Evolutionary conservation across 1,140 invertebrate genomes (phyloP).

Genomic region (Cotesia vestalis): DNA sequence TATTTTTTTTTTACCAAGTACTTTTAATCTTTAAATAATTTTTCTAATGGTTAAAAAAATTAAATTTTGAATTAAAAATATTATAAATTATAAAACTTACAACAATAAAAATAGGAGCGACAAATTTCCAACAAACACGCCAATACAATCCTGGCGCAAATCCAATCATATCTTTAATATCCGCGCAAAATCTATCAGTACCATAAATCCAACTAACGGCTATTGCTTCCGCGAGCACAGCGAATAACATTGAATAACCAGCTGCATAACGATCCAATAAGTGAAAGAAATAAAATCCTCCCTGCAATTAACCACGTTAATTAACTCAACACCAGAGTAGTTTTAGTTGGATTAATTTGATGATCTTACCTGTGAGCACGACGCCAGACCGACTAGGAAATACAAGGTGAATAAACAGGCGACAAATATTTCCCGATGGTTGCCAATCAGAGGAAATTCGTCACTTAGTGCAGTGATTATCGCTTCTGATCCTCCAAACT

Average conservation of each 20-base stretch:
- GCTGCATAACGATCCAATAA: constrained; percentile 94
- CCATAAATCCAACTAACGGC: constrained; percentile 98
- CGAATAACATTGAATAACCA: constrained; percentile 95
- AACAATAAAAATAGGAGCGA: constrained; percentile 88
- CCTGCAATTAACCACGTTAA: constrained; percentile 64
- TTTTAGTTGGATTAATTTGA: constrained; percentile 12
- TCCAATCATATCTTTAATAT: constrained; percentile 94
- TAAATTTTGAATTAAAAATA: constrained; percentile 12
- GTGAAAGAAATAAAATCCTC: constrained; percentile 96
- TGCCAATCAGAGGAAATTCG: constrained; percentile 91
- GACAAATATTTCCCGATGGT: constrained; percentile 93
- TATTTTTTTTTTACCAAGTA: no score
- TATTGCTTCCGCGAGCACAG: constrained; percentile 96
- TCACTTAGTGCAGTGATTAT: constrained; percentile 97
- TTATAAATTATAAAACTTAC: constrained; percentile 57
- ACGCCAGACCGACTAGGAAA: constrained; percentile 91
- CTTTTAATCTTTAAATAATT: no score
- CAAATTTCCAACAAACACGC: constrained; percentile 91
- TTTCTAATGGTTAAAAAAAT: no score
- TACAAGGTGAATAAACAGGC: constrained; percentile 88
- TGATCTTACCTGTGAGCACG: constrained; percentile 82
- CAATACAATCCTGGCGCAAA: constrained; percentile 89
- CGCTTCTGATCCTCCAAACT: constrained; percentile 99
- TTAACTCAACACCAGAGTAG: no score
- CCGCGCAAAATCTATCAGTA: constrained; percentile 85